phyloP scores from a whole-genome alignment of 2,888 invertebrate genomes.

The Conomelus anceps region DNA sequence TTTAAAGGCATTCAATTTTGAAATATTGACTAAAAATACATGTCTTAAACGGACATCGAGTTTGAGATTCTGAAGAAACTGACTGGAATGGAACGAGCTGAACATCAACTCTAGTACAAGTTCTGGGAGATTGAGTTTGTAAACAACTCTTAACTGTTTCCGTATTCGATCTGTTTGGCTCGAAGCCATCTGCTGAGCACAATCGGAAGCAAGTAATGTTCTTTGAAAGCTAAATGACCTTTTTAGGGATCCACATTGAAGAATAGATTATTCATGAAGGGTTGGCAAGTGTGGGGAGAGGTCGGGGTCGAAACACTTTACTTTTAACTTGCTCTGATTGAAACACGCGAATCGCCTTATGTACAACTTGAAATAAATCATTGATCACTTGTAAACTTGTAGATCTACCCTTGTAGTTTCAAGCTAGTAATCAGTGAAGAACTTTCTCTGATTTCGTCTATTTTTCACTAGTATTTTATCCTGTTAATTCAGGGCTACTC shows the following conservation, averaged over 20 bases:
- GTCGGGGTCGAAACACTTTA: neutral
- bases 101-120: neutral
- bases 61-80: neutral
- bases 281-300: no score
- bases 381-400: no score
- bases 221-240: neutral
- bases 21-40: neutral
- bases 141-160: neutral
- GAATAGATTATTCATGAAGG: neutral
- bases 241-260: neutral
- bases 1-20: no score
- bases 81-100: neutral
- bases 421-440: no score
- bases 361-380: no score
- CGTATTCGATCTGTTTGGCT: neutral
- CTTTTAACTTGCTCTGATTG: neutral
- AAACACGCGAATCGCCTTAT: neutral
- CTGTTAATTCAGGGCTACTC: no score
- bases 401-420: no score
- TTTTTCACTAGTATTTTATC: no score
- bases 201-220: neutral
- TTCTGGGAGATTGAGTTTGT: neutral
- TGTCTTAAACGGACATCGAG: neutral
- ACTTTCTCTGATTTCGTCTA: no score
- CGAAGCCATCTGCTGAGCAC: neutral